Evolutionary conservation across 2,113 vertebrate species (phyloP).

Genomic region (Centropristis striata): DNA sequence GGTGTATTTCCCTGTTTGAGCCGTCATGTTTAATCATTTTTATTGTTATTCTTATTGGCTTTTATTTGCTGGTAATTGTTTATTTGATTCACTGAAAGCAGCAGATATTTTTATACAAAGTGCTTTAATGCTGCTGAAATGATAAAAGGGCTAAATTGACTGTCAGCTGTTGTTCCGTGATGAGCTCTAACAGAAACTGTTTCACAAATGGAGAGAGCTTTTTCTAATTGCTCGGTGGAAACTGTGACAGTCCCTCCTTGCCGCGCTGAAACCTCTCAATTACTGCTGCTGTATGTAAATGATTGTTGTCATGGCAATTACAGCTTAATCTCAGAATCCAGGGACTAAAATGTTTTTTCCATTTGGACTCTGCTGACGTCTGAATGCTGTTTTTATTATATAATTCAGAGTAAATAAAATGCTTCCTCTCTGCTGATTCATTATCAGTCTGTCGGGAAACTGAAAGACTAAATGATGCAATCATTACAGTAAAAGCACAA

Average conservation of each 20-base stretch:
- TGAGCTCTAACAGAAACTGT: neutral
- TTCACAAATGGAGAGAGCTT: conserved; percentile 35
- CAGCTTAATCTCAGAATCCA: conserved; percentile 57
- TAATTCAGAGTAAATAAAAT: conserved; percentile 28
- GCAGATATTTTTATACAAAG: conserved; percentile 4
- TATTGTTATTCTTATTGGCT: conserved; percentile 17
- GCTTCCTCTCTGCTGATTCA: neutral
- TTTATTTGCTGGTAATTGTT: conserved; percentile 32
- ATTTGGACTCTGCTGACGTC: conserved; percentile 23
- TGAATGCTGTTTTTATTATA: conserved; percentile 12
- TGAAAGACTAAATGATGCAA: neutral
- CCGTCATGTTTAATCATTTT: neutral
- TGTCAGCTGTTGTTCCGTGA: no score
- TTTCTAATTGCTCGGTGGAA: conserved; percentile 55
- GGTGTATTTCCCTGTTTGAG: conserved; percentile 11
- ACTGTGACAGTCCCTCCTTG: conserved; percentile 53
- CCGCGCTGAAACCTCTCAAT: conserved; percentile 60
- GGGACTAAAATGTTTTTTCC: conserved; percentile 58
- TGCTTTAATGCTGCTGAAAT: conserved; percentile 32
- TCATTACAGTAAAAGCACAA: conserved; percentile 2
- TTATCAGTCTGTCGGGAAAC: neutral
- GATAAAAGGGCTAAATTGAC: conserved; percentile 29
- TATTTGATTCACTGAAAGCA: conserved; percentile 31
- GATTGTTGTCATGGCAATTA: conserved; percentile 75
- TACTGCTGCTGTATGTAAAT: conserved; percentile 59